Conservation (phyloP, 2,113 vertebrate genomes). For the Prionailurus viverrinus region DNA sequence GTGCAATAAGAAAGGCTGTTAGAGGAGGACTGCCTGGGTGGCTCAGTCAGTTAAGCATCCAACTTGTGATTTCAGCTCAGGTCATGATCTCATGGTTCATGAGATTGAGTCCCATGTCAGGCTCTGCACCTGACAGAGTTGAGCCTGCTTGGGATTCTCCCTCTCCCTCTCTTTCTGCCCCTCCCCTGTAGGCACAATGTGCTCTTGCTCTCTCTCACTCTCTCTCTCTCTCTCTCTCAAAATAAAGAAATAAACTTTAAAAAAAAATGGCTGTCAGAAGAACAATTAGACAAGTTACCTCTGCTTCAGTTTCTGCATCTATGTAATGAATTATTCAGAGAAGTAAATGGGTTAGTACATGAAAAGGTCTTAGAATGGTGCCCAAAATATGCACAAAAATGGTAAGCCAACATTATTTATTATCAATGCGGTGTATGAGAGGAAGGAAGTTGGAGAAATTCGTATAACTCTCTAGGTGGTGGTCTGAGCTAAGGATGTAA, state of each 20-base stretch:
- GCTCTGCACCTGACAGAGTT: too few relatives aligned
- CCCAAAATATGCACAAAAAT: too few relatives aligned
- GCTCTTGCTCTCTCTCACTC: too few relatives aligned
- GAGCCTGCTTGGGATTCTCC: too few relatives aligned
- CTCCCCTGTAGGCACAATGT: too few relatives aligned
- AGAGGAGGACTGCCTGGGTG: not conserved
- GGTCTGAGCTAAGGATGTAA: not conserved
- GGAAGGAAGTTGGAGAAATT: not conserved
- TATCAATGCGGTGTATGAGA: accelerated
- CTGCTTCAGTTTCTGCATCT: not conserved
- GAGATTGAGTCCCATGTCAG: too few relatives aligned
- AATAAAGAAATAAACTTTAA: too few relatives aligned
- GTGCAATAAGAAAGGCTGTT: not conserved
- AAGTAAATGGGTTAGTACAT: not conserved
- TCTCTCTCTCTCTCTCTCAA: too few relatives aligned
- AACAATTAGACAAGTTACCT: not conserved
- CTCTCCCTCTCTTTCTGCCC: too few relatives aligned
- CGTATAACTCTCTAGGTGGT: not conserved
- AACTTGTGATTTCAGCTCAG: too few relatives aligned
- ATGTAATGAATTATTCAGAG: not conserved
- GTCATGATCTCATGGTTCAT: too few relatives aligned
- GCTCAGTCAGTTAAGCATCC: too few relatives aligned
- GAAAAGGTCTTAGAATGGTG: not conserved
- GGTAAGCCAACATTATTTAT: not conserved
- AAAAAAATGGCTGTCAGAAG: not conserved